A percentile compares a stretch with the other conserved stretches of the same genome.
Evolutionary conservation across 1,140 invertebrate species (phyloP).

Genomic region (Nephotettix cincticeps): DNA sequence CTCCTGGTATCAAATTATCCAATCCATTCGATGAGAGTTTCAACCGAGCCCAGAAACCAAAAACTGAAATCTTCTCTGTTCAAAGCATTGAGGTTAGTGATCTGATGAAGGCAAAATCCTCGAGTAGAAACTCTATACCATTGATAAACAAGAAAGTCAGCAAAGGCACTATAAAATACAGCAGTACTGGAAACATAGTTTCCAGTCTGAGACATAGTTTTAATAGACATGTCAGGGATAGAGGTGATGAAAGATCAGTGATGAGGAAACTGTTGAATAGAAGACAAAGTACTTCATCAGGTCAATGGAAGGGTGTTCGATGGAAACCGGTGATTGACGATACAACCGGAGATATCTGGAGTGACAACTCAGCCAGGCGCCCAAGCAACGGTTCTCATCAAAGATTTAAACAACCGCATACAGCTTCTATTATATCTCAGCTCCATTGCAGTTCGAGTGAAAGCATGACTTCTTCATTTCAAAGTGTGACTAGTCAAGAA

Average conservation of each 20-base stretch:
- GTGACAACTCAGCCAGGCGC: conserved; percentile 20
- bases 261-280: neutral
- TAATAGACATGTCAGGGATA: conserved; percentile 7
- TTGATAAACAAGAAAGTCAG: neutral
- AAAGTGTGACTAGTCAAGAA: neutral
- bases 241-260: neutral
- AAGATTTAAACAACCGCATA: neutral
- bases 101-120: neutral
- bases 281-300: conserved; percentile 31
- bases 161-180: neutral
- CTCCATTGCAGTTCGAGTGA: neutral
- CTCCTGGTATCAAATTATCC: neutral
- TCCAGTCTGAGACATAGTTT: neutral
- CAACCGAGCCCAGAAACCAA: neutral
- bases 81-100: neutral
- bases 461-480: neutral
- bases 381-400: neutral
- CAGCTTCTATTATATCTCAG: conserved; percentile 1
- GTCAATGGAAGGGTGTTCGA: conserved; percentile 35
- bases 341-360: conserved; percentile 23
- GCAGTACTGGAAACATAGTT: conserved; percentile 7
- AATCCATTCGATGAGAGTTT: conserved; percentile 22
- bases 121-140: conserved; percentile 8
- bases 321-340: conserved; percentile 35
- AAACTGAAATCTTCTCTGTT: neutral